These are phyloP conservation scores for Steromphala cineraria DNA, from an alignment of 2,888 invertebrate genomes.

Conservation along the genomic window DNA sequence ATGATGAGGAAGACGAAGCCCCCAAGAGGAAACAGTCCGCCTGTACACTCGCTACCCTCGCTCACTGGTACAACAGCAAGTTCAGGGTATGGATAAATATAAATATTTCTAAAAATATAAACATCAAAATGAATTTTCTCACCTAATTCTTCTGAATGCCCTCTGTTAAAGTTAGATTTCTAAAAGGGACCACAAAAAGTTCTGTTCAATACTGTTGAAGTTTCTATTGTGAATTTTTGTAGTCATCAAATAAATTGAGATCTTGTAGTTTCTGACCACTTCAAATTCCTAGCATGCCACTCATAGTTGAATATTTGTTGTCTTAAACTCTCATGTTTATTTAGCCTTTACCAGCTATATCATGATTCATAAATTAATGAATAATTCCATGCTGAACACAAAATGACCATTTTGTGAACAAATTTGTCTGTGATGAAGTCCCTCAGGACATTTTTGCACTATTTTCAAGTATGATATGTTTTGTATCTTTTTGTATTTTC, in stretches of 20 bases:
- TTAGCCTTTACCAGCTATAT: neutral
- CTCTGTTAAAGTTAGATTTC: too few species aligned
- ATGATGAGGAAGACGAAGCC: conserved; percentile 51
- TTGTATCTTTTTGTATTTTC: too few species aligned
- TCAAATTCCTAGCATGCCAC: too few species aligned
- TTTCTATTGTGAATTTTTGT: too few species aligned
- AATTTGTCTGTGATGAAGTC: neutral
- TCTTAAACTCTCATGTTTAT: neutral
- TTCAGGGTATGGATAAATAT: conserved; percentile 50
- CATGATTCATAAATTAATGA: neutral
- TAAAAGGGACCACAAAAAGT: too few species aligned
- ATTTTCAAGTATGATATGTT: neutral
- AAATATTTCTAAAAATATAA: too few species aligned
- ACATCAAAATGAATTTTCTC: too few species aligned
- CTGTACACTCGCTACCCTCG: conserved; percentile 56
- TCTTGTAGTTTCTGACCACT: too few species aligned
- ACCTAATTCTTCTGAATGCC: too few species aligned
- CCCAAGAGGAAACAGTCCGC: conserved; percentile 47
- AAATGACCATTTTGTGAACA: too few species aligned
- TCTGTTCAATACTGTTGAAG: too few species aligned
- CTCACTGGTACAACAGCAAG: conserved; percentile 58
- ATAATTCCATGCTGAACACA: neutral
- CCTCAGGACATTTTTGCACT: neutral
- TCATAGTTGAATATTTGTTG: neutral
- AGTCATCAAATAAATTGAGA: too few species aligned